A percentile compares a stretch with the other conserved stretches of the same genome.
These are phyloP conservation scores for Notodonta ziczac DNA, from an alignment of 2,888 invertebrate species.

Conservation along the genomic window DNA sequence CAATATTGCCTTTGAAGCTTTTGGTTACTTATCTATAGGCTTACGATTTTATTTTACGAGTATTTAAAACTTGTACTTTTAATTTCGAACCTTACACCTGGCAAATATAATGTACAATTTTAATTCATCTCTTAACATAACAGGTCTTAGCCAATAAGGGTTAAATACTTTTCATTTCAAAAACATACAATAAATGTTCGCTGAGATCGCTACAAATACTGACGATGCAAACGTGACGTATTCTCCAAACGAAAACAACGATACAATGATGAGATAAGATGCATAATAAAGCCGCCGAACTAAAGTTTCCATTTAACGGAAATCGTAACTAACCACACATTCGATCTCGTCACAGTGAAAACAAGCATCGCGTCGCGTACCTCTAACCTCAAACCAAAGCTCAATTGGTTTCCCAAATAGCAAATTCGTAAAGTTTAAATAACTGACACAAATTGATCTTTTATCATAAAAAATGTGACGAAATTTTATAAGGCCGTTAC, in stretches of 20 bases:
- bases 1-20: background rate
- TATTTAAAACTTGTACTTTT: background rate
- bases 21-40: background rate
- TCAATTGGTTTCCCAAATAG: background rate
- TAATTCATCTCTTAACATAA: background rate
- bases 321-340: background rate
- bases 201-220: too few species aligned
- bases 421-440: slow-evolving; percentile 39
- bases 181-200: background rate
- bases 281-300: background rate
- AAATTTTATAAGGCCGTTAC: slow-evolving; percentile 64
- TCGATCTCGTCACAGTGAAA: background rate
- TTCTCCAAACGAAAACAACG: background rate
- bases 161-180: background rate
- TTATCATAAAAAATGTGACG: slow-evolving; percentile 70
- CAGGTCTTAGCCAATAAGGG: too few species aligned
- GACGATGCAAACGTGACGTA: too few species aligned
- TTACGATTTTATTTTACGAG: background rate
- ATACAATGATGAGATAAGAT: background rate
- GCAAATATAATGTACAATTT: background rate
- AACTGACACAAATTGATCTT: slow-evolving; percentile 80
- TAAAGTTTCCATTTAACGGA: background rate
- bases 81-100: too few species aligned
- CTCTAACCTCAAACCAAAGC: background rate
- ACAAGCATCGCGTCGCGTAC: background rate